Conservation (phyloP, 2,113 vertebrate species). For the Alectura lathami region DNA sequence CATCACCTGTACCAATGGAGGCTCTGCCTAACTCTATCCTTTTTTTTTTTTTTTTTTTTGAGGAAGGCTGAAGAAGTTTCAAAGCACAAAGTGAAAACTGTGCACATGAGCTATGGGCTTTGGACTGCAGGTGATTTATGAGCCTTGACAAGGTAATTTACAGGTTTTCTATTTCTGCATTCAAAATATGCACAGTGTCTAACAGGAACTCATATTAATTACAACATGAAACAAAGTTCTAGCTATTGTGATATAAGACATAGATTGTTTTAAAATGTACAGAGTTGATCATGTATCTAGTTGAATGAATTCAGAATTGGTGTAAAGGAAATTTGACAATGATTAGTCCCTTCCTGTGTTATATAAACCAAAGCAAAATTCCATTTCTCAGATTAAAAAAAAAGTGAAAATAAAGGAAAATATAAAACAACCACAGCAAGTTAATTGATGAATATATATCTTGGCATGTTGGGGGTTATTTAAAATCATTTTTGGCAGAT, state of each 20-base stretch:
- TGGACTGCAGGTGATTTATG: constrained; percentile 21
- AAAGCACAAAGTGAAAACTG: neutral
- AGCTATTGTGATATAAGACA: neutral
- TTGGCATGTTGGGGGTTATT: neutral
- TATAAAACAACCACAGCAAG: neutral
- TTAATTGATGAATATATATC: neutral
- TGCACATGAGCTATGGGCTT: neutral
- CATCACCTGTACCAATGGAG: neutral
- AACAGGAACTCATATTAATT: neutral
- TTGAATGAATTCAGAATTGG: neutral
- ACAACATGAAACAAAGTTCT: neutral
- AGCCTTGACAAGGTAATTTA: constrained; percentile 48
- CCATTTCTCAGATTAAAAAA: neutral
- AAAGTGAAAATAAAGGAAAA: neutral
- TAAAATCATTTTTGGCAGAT: neutral
- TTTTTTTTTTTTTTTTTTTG: neutral
- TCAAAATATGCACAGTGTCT: neutral
- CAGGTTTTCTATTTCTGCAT: neutral
- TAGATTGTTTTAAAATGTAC: neutral
- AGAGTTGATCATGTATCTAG: neutral
- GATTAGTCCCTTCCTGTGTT: neutral
- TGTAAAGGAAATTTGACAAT: neutral
- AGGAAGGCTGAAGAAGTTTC: neutral
- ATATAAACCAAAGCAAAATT: neutral
- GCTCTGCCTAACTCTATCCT: neutral